phyloP scores from a whole-genome alignment of 2,113 vertebrate genomes.

The Glareola pratincola region DNA sequence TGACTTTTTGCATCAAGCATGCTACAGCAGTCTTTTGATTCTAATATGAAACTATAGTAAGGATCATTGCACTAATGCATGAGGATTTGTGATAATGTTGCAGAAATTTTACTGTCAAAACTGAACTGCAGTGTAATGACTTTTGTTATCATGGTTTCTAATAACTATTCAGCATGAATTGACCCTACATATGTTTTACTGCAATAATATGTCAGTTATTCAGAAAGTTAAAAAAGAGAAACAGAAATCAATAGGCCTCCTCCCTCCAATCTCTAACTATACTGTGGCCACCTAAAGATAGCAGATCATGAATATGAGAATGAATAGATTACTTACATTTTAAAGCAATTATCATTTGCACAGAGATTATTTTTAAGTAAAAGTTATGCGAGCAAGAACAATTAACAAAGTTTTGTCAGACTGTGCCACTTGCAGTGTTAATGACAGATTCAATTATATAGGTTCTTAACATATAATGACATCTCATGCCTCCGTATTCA shows the following conservation, averaged over 20 bases:
- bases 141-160: conserved; percentile 85
- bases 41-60: conserved; percentile 81
- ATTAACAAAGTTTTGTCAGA: not conserved
- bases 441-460: not conserved
- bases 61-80: conserved; percentile 86
- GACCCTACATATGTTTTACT: conserved; percentile 81
- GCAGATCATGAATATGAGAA: not conserved
- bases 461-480: not conserved
- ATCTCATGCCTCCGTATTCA: not conserved
- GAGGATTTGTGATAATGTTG: conserved; percentile 87
- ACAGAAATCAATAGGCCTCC: conserved; percentile 6
- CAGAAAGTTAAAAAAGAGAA: conserved; percentile 53
- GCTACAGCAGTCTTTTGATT: conserved; percentile 77
- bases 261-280: not conserved
- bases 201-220: conserved; percentile 71
- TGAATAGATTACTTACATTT: not conserved
- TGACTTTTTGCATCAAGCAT: conserved; percentile 75
- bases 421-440: not conserved
- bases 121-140: conserved; percentile 83
- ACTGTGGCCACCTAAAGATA: not conserved
- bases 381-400: not conserved
- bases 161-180: conserved; percentile 81
- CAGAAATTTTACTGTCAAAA: conserved; percentile 88
- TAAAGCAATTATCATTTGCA: not conserved
- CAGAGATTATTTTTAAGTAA: not conserved